Evolutionary conservation across 2,113 vertebrate genomes (phyloP), one percentile per base, ranked within the genome.

Genomic region (Buteo buteo): DNA sequence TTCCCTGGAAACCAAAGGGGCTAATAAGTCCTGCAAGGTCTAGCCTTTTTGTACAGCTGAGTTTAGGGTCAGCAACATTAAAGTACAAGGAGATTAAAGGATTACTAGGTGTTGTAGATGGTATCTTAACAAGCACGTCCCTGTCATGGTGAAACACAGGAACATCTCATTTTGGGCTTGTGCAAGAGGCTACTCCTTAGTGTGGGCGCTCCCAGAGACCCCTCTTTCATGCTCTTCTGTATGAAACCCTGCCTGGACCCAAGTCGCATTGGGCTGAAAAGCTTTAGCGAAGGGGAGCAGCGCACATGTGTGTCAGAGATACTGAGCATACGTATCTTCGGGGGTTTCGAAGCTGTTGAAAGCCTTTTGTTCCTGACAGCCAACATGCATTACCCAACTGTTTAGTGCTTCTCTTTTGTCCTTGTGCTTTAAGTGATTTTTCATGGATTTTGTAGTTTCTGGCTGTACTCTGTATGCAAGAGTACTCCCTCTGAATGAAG

Each of bases 341-440:
- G 86, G 86, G 77, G 52, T 13, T 81, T 57, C 4, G 13, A 55
- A 94, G 55, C 84, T 91, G 64, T 50, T 18, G 83, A 74, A 71
- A 93, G 52, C 57, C 69, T 89, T 96, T 84, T 89, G 44, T 69
- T 95, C 72, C 80, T 62, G 71, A 69, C 67, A 86, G 58, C 62
- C 59, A 24, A 1, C 36, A 13, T 57, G 55, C 72, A 58, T 92
- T 90, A 82, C 59, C 67, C 52, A 22, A 5, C 34, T 44, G 42
- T 26, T 96, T 28, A 78, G 29, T 88, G 74, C 72, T 94, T 79
- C 38, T 38, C 86, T 64, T 96, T 96, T 96, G 73, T 91, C 80
- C 83, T 74, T 74, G 64, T 77, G 42, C 77, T 76, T 62, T n/a
- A 40, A 84, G 65, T 50, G 69, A 54, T 9, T 82, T 66, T 93